These are phyloP conservation scores for Hemitrygon akajei DNA, from an alignment of 2,797 vertebrate species.

Conservation along the genomic window DNA sequence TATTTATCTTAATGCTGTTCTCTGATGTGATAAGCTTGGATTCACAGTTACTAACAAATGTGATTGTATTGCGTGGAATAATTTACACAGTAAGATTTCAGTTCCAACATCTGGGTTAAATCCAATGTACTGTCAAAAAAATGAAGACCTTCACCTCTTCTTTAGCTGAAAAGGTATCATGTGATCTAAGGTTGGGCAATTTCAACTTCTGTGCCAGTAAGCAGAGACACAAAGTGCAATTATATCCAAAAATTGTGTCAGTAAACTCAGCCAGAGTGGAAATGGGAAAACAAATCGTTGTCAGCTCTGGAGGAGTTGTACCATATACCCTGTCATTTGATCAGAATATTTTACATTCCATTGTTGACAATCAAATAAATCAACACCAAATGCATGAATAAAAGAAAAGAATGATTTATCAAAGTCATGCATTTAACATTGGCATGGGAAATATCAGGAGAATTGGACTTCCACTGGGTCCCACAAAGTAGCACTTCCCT, in stretches of 20 bases:
- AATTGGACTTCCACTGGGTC: not conserved
- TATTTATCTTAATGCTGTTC: not conserved
- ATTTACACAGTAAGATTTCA: not conserved
- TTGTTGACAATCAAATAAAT: not conserved
- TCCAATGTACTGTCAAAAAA: not conserved
- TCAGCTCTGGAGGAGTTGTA: not conserved
- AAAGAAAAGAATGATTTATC: not conserved
- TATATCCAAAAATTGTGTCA: not conserved
- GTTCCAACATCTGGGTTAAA: not conserved
- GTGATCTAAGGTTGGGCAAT: not conserved
- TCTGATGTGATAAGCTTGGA: not conserved
- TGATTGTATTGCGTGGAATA: not conserved
- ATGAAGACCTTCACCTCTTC: not conserved
- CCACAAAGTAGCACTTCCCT: not conserved
- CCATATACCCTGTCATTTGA: not conserved
- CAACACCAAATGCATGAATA: not conserved
- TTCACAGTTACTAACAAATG: not conserved
- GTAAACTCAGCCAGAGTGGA: not conserved
- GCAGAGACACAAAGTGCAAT: not conserved
- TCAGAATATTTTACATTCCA: not conserved
- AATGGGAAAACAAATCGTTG: not conserved
- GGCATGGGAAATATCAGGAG: not conserved
- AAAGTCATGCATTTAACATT: not conserved
- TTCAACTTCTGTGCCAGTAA: not conserved
- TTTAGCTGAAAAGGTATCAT: not conserved